Conservation (phyloP, 2,797 vertebrate species). For the Ctenopoma multispine region DNA sequence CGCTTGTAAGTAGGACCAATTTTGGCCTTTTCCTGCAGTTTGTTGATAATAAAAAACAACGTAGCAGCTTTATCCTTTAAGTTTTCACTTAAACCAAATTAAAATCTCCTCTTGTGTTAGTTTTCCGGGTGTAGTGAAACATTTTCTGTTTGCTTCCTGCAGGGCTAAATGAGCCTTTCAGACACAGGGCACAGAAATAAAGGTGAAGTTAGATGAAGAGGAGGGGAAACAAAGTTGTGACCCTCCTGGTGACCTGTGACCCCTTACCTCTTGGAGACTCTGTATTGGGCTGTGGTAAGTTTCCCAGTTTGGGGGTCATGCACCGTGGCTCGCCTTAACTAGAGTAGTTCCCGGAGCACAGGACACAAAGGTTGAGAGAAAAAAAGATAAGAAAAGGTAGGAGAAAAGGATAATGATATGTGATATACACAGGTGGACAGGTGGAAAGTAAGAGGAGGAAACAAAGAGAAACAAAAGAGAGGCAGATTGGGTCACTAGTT, state of each 20-base stretch:
- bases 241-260: conserved; percentile 62
- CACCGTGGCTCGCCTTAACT: conserved; percentile 98
- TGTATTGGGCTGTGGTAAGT: conserved; percentile 96
- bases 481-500: conserved; percentile 72
- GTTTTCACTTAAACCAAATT: conserved; percentile 20
- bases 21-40: neutral
- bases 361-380: conserved; percentile 84
- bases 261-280: conserved; percentile 99
- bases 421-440: conserved; percentile 74
- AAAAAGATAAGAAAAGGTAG: conserved; percentile 27
- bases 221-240: conserved; percentile 17
- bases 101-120: conserved; percentile 21
- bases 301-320: conserved; percentile 97
- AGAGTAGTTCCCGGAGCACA: conserved; percentile 78
- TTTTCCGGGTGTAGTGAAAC: conserved; percentile 28
- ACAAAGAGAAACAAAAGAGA: conserved; percentile 65
- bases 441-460: conserved; percentile 45
- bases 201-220: conserved; percentile 29
- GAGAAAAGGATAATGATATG: conserved; percentile 30
- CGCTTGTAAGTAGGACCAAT: neutral
- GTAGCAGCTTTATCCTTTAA: neutral
- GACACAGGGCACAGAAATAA: conserved; percentile 29
- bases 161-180: conserved; percentile 29
- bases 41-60: neutral
- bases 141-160: conserved; percentile 6